These are phyloP conservation scores for Hypsopygia costalis DNA, from an alignment of 2,888 invertebrate genomes.

Conservation along the genomic window DNA sequence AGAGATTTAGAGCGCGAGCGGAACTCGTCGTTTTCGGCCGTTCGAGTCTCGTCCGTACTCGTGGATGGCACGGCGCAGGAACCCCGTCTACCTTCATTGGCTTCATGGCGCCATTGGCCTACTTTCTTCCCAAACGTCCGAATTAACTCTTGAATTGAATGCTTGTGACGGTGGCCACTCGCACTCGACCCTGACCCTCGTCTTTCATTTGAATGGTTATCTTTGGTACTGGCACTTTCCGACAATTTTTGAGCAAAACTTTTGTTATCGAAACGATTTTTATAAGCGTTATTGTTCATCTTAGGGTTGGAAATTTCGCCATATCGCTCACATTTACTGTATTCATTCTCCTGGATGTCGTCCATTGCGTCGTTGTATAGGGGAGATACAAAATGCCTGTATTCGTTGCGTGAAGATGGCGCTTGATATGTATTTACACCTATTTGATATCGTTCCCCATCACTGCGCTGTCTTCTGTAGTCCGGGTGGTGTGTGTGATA, in stretches of 20 bases:
- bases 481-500: conserved; percentile 50
- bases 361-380: conserved; percentile 70
- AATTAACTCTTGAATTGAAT: conserved; percentile 88
- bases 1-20: conserved; percentile 89
- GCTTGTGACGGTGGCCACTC: conserved; percentile 72
- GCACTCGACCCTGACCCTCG: conserved; percentile 58
- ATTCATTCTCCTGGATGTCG: conserved; percentile 72
- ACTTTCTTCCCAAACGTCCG: conserved; percentile 88
- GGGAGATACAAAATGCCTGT: conserved; percentile 69
- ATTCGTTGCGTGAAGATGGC: conserved; percentile 47
- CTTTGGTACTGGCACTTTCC: conserved; percentile 40
- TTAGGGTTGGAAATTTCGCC: conserved; percentile 69
- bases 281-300: conserved; percentile 42
- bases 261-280: conserved; percentile 59
- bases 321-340: conserved; percentile 70
- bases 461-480: conserved; percentile 44
- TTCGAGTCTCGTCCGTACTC: conserved; percentile 62
- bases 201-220: conserved; percentile 41
- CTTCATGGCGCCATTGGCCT: conserved; percentile 84
- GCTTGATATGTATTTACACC: conserved; percentile 49
- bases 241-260: conserved; percentile 66
- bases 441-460: conserved; percentile 52
- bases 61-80: conserved; percentile 66
- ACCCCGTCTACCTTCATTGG: conserved; percentile 65
- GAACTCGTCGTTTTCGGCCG: conserved; percentile 82